phyloP scores from a whole-genome alignment of 2,888 invertebrate species.

The Drosophila koepferae region DNA sequence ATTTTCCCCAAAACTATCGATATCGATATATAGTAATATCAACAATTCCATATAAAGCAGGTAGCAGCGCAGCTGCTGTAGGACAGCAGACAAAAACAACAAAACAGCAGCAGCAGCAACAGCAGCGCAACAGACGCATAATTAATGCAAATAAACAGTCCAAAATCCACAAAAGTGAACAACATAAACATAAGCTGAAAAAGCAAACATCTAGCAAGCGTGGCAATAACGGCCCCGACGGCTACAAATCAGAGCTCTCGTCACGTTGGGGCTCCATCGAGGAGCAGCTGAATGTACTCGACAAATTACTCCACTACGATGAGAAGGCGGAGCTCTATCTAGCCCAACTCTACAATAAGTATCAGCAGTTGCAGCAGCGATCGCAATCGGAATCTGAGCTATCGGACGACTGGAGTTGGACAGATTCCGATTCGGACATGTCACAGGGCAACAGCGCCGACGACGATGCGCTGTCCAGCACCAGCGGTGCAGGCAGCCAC shows the following conservation, averaged over 20 bases:
- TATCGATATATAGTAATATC: slow-evolving; percentile 55
- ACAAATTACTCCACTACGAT: slow-evolving; percentile 83
- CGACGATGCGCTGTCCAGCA: slow-evolving; percentile 73
- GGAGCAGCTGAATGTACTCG: slow-evolving; percentile 82
- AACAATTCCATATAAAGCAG: slow-evolving; percentile 62
- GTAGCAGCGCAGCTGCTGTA: slow-evolving; percentile 62
- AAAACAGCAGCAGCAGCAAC: slow-evolving; percentile 51
- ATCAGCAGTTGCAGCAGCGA: slow-evolving; percentile 45
- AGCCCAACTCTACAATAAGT: slow-evolving; percentile 68
- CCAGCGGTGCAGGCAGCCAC: slow-evolving; percentile 76
- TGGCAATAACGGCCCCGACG: slow-evolving; percentile 20
- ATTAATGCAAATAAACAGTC: slow-evolving; percentile 57
- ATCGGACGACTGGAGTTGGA: slow-evolving; percentile 58
- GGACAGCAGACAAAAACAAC: slow-evolving; percentile 59
- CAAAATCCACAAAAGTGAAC: slow-evolving; percentile 57
- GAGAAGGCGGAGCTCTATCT: slow-evolving; percentile 74
- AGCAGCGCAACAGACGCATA: slow-evolving; percentile 55
- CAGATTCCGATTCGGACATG: slow-evolving; percentile 57
- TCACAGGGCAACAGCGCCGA: slow-evolving; percentile 49
- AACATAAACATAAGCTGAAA: slow-evolving; percentile 48
- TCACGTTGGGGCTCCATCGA: slow-evolving; percentile 84
- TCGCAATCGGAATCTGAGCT: slow-evolving; percentile 31
- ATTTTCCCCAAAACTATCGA: slow-evolving; percentile 24
- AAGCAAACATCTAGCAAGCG: slow-evolving; percentile 48
- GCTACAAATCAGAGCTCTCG: slow-evolving; percentile 76